phyloP scores from a whole-genome alignment of 2,888 invertebrate genomes.

The Brachylomia viminalis region DNA sequence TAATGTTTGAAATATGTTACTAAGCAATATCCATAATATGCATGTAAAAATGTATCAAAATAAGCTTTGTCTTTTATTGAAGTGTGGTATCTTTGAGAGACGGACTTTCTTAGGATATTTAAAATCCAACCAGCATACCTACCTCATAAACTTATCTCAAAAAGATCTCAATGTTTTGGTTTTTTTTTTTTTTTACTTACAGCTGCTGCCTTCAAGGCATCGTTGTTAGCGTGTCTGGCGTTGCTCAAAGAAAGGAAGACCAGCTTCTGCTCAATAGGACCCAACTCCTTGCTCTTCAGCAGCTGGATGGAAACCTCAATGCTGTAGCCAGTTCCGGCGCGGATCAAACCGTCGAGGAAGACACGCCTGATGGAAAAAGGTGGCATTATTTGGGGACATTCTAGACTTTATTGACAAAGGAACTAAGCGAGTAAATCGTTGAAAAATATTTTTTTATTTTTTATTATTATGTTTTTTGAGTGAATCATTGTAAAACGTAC shows the following conservation, averaged over 20 bases:
- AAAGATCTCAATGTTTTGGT: background rate
- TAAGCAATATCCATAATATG: background rate
- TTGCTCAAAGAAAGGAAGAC: constrained; percentile 93
- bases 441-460: background rate
- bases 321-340: constrained; percentile 94
- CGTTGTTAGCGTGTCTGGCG: constrained; percentile 92
- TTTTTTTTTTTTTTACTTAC: constrained; percentile 79
- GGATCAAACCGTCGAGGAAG: constrained; percentile 95
- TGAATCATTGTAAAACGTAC: background rate
- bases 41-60: background rate
- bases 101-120: background rate
- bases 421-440: background rate
- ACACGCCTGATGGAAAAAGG: constrained; percentile 89
- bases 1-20: background rate
- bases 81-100: too few relatives aligned
- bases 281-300: constrained; percentile 92
- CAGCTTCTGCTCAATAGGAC: constrained; percentile 89
- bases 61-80: background rate
- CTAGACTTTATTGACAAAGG: too few relatives aligned
- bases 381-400: background rate
- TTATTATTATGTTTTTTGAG: background rate
- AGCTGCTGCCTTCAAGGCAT: constrained; percentile 91
- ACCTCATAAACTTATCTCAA: background rate
- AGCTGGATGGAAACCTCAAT: constrained; percentile 93
- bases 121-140: background rate